A percentile compares a stretch with the other conserved stretches of the same genome.
Evolutionary conservation across 1,140 invertebrate genomes (phyloP).

Genomic region (Hypsibius dujardini): DNA sequence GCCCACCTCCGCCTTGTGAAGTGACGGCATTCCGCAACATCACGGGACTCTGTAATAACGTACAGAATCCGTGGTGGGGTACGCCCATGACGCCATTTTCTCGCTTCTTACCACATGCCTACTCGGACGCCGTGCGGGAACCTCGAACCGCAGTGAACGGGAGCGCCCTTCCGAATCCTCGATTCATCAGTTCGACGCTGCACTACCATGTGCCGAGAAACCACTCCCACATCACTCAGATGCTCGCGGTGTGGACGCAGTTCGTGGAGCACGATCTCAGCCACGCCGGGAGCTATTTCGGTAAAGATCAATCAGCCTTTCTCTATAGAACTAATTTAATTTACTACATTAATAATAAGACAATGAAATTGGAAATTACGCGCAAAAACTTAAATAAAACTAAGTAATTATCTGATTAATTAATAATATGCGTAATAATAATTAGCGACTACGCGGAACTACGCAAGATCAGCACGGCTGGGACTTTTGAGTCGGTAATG

Average conservation of each 20-base stretch:
- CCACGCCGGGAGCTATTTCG: constrained; percentile 40
- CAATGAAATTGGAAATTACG: too few relatives aligned
- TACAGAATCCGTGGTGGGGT: constrained; percentile 68
- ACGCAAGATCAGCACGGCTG: too few relatives aligned
- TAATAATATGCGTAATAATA: too few relatives aligned
- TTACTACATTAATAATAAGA: too few relatives aligned
- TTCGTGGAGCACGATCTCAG: constrained; percentile 58
- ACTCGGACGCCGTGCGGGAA: constrained; percentile 51
- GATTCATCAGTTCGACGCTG: constrained; percentile 46
- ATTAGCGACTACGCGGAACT: too few relatives aligned
- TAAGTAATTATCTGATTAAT: too few relatives aligned
- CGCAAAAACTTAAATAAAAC: too few relatives aligned
- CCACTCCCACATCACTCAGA: constrained; percentile 67
- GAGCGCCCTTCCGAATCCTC: constrained; percentile 44
- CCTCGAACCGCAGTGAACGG: constrained; percentile 43
- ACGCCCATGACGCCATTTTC: constrained; percentile 54
- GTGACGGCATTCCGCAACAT: constrained; percentile 2
- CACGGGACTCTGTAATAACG: constrained; percentile 76
- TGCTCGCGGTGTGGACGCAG: constrained; percentile 65
- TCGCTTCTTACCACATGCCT: constrained; percentile 55
- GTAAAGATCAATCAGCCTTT: constrained; percentile 1
- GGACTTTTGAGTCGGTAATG: too few relatives aligned
- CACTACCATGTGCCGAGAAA: constrained; percentile 67
- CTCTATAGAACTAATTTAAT: too few relatives aligned
- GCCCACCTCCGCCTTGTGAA: not conserved